A percentile compares a stretch with the other conserved stretches of the same genome.
phyloP scores from a whole-genome alignment of 2,113 vertebrate species.

The Ctenomys sociabilis region DNA sequence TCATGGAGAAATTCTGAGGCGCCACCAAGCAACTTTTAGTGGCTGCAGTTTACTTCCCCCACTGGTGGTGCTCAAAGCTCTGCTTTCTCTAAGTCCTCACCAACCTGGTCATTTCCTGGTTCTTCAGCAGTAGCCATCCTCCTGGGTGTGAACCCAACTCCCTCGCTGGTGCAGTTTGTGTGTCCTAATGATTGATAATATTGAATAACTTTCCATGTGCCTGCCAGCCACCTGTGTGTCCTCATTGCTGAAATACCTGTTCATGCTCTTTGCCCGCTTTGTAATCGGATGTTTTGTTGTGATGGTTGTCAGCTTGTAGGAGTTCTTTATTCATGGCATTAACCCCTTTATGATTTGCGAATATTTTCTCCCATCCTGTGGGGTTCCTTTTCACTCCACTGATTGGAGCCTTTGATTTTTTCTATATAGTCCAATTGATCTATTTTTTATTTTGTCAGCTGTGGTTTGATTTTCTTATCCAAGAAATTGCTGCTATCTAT shows the following conservation, averaged over 20 bases:
- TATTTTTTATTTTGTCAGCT: background rate
- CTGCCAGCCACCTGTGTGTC: background rate
- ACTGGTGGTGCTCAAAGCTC: background rate
- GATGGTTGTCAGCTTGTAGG: background rate
- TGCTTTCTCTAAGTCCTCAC: too few relatives aligned
- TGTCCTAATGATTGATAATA: background rate
- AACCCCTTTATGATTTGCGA: background rate
- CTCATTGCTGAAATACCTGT: background rate
- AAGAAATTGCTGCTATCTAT: background rate
- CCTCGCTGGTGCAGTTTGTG: background rate
- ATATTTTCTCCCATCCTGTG: background rate
- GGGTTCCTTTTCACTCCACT: background rate
- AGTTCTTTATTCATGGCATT: background rate
- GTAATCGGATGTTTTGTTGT: too few relatives aligned
- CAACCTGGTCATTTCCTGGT: fast-evolving
- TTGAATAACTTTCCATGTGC: background rate
- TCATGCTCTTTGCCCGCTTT: background rate
- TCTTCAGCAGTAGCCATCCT: fast-evolving
- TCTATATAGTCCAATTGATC: background rate
- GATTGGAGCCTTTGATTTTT: background rate
- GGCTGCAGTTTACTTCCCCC: fast-evolving
- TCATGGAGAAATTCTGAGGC: background rate
- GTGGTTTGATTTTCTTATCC: background rate
- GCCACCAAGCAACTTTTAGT: fast-evolving
- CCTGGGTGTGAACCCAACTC: fast-evolving